Percentiles rank a stretch among this genome's conserved stretches.
phyloP scores from a whole-genome alignment of 2,797 vertebrate species.

The Chaetodon trifasciatus region DNA sequence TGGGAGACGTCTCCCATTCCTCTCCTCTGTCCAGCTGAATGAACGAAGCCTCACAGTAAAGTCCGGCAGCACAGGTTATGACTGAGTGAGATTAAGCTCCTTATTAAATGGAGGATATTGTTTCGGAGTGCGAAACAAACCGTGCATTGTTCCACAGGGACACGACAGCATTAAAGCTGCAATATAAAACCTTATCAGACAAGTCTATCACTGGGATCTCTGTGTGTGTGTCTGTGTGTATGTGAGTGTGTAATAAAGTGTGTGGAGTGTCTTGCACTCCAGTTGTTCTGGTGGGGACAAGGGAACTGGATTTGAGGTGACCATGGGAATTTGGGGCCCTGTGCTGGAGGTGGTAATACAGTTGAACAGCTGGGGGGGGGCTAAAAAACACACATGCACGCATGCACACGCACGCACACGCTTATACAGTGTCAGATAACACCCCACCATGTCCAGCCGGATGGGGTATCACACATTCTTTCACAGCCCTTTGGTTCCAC shows the following conservation, averaged over 20 bases:
- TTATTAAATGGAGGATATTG: constrained; percentile 61
- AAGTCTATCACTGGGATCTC: constrained; percentile 44
- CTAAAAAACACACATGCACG: constrained; percentile 22
- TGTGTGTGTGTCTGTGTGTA: constrained; percentile 26
- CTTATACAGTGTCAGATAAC: constrained; percentile 57
- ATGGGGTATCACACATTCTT: constrained; percentile 52
- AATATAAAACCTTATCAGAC: constrained; percentile 71
- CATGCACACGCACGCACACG: constrained; percentile 34
- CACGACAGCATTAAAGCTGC: constrained; percentile 54
- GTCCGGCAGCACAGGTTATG: constrained; percentile 52
- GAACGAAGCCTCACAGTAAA: constrained; percentile 43
- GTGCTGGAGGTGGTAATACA: constrained; percentile 68
- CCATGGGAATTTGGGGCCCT: constrained; percentile 69
- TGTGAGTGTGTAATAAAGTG: constrained; percentile 25
- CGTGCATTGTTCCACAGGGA: constrained; percentile 63
- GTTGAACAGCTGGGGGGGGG: constrained; percentile 70
- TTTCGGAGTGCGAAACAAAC: constrained; percentile 68
- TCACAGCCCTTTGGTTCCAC: constrained; percentile 37
- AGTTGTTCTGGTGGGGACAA: constrained; percentile 68
- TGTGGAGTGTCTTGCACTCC: constrained; percentile 44
- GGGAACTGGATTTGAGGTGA: constrained; percentile 39
- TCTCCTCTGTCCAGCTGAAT: constrained; percentile 35
- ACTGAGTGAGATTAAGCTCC: constrained; percentile 64
- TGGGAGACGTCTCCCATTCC: constrained; percentile 10
- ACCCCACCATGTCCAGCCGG: constrained; percentile 34